phyloP scores from a whole-genome alignment of 2,113 vertebrate species.

The Zosterops lateralis region DNA sequence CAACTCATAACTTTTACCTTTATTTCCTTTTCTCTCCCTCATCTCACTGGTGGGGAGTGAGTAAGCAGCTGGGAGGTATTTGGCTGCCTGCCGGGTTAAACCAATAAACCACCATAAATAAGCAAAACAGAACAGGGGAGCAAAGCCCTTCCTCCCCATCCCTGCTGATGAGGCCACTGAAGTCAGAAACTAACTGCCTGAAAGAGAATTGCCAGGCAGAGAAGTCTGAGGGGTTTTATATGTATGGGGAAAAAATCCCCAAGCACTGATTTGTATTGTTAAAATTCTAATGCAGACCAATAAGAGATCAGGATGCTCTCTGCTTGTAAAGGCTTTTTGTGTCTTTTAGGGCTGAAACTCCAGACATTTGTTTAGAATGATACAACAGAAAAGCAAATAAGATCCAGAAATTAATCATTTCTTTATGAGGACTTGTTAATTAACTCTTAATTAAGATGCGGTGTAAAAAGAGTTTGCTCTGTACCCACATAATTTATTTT shows the following conservation, averaged over 20 bases:
- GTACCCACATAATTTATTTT: not conserved
- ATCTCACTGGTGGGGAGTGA: not conserved
- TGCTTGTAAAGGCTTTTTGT: not conserved
- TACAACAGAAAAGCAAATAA: not conserved
- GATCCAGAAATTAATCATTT: constrained; percentile 7
- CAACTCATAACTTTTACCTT: not conserved
- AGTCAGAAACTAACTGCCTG: not conserved
- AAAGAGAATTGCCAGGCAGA: not conserved
- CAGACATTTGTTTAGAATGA: not conserved
- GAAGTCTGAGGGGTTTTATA: not conserved
- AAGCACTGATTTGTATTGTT: not conserved
- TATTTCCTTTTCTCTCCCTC: not conserved
- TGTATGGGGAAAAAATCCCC: not conserved
- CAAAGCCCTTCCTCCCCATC: not conserved
- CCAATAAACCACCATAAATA: not conserved
- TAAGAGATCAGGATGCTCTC: not conserved
- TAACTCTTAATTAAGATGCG: constrained; percentile 20
- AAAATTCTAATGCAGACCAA: not conserved
- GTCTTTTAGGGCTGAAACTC: not conserved
- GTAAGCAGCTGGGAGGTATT: not conserved
- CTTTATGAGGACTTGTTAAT: constrained; percentile 17
- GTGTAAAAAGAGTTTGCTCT: constrained; percentile 5
- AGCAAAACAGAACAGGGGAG: not conserved
- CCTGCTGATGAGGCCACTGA: not conserved
- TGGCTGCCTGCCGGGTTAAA: not conserved